phyloP scores from a whole-genome alignment of 2,888 invertebrate species.

The Agrotis segetum region DNA sequence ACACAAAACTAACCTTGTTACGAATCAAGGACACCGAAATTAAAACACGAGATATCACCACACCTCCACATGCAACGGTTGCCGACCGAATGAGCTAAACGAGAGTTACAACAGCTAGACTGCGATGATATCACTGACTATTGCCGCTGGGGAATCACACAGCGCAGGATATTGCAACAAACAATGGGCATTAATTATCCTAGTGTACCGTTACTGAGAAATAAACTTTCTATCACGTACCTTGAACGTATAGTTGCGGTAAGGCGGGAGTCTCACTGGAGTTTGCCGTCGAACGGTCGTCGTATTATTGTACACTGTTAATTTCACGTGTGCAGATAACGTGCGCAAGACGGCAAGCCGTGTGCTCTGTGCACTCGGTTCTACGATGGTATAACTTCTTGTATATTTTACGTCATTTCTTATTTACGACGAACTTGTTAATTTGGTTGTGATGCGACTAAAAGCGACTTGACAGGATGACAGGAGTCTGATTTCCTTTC shows the following conservation, averaged over 20 bases:
- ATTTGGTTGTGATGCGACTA: constrained; percentile 8
- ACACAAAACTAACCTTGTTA: constrained; percentile 48
- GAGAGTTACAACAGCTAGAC: not conserved
- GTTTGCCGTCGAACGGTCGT: not conserved
- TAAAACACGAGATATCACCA: constrained; percentile 32
- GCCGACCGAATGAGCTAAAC: constrained; percentile 34
- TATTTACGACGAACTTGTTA: constrained; percentile 28
- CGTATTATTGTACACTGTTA: too few species aligned
- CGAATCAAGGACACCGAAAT: constrained; percentile 50
- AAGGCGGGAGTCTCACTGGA: constrained; percentile 21
- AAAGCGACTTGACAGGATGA: constrained; percentile 1
- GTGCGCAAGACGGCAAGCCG: constrained; percentile 37
- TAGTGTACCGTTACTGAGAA: constrained; percentile 34
- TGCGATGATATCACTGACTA: constrained; percentile 48
- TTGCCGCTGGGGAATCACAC: constrained; percentile 45
- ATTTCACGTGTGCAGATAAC: constrained; percentile 31
- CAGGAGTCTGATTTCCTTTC: constrained; percentile 2
- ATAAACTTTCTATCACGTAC: constrained; percentile 50
- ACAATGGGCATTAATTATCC: constrained; percentile 25
- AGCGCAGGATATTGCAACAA: constrained; percentile 24
- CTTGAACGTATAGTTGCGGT: constrained; percentile 31
- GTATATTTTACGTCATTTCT: constrained; percentile 30
- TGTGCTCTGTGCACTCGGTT: constrained; percentile 42
- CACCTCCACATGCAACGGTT: constrained; percentile 26
- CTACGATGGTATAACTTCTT: constrained; percentile 8